Percentiles rank a stretch among this genome's conserved stretches.
phyloP scores from a whole-genome alignment of 2,797 vertebrate species.

The Amphiprion clarkii region DNA sequence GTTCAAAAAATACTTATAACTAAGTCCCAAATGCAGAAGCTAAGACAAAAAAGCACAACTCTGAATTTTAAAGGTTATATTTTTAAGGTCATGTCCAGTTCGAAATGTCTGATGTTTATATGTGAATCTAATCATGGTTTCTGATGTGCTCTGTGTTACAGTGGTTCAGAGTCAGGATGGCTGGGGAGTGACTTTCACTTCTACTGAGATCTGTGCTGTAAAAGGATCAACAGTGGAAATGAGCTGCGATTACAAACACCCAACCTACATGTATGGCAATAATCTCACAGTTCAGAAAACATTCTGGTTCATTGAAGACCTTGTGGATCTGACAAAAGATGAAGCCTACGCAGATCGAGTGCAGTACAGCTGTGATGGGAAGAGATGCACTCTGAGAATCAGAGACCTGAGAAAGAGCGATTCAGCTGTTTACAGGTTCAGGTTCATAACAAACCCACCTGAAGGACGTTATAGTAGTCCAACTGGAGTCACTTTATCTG shows the following conservation, averaged over 20 bases:
- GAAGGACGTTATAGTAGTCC: neutral
- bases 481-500: slow-evolving; percentile 19
- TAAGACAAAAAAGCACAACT: too few relatives aligned
- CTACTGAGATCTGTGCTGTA: neutral
- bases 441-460: neutral
- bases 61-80: too few relatives aligned
- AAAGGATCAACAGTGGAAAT: slow-evolving; percentile 22
- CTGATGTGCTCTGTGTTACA: slow-evolving; percentile 39
- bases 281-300: too few relatives aligned
- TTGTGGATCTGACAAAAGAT: slow-evolving; percentile 4
- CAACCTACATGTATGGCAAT: neutral
- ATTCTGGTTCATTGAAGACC: too few relatives aligned
- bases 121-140: neutral
- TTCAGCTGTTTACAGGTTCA: slow-evolving; percentile 63
- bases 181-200: slow-evolving; percentile 26
- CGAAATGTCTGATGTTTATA: too few relatives aligned
- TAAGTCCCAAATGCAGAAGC: too few relatives aligned
- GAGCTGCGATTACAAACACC: neutral
- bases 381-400: slow-evolving; percentile 55
- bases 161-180: rapidly evolving
- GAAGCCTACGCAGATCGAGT: slow-evolving; percentile 24
- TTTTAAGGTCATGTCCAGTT: too few relatives aligned
- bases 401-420: slow-evolving; percentile 40
- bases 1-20: too few relatives aligned
- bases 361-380: rapidly evolving